Base-by-base conservation (phyloP, 2,888 invertebrate genomes). In the Parasteatoda lunata region DNA sequence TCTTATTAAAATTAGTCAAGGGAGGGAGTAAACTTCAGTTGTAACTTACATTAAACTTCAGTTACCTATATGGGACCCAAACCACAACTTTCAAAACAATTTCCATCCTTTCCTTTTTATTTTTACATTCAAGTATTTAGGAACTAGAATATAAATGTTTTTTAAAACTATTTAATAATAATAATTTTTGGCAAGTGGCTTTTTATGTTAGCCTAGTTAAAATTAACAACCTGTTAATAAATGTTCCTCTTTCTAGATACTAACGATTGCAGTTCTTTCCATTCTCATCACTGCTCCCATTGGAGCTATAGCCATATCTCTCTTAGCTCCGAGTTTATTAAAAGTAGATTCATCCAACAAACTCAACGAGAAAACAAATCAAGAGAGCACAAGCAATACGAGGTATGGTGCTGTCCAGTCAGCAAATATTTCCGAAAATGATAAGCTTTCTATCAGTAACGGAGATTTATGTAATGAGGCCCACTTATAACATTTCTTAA, bases 231-330 rank as follows among this genome's bases (percentile, higher is more conserved):
- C 1, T 66, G 30, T 30, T 30, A 30, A 30, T 30, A 30, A 30
- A 30, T 30, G 30, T 30, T 30, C 2, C 2, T 30, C 30, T 30
- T 79, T 75, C 7, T 76, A 93, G 77, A 94, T 97, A 49, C 93
- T 97, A 90, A 96, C 95, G 82, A 92, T 96, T 79, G 95, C 96
- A 91, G 95, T 97, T 48, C 92, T 97, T 89, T 96, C 96, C 48
- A 96, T 96, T 89, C 94, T 97, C 51, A 92, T 97, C 87, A 96
- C 97, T 0, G 97, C 97, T 65, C 94, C 94, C 49, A 91, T 94
- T 89, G 93, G 94, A 11, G 91, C 92, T 49, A 77, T 82, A 4
- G 80, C 84, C 54, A 89, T 89, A 15, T 48, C 87, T 5, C 15
- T 89, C 5, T 70, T 83, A 7, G 89, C 88, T 0, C 89, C 89